Percentiles rank a stretch among this genome's conserved stretches.
Conservation (phyloP, 2,797 vertebrate species). For the Gobio occitaniae region DNA sequence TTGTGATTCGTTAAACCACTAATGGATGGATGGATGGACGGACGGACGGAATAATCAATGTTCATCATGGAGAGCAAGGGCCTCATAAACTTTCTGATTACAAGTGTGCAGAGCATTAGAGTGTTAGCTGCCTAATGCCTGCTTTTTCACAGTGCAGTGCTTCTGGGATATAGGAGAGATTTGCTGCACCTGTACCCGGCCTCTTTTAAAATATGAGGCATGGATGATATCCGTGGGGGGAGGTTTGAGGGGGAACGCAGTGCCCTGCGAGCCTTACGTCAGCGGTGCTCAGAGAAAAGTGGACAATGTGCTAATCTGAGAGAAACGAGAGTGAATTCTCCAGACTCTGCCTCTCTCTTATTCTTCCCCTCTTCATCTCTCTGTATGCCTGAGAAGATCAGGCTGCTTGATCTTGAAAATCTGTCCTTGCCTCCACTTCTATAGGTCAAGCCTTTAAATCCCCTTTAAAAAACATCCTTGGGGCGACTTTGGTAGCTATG, state of each 20-base stretch:
- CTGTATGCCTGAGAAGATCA: constrained; percentile 66
- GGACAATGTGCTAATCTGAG: constrained; percentile 73
- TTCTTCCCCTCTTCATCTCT: constrained; percentile 39
- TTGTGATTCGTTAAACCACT: no score
- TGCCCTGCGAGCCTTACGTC: constrained; percentile 54
- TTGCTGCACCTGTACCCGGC: constrained; percentile 25
- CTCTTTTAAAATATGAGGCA: constrained; percentile 42
- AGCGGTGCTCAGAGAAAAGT: constrained; percentile 64
- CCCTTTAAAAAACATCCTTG: constrained; percentile 76
- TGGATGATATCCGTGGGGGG: constrained; percentile 35
- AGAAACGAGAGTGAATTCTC: constrained; percentile 72
- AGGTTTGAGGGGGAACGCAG: constrained; percentile 17
- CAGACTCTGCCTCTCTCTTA: constrained; percentile 54
- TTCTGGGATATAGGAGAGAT: constrained; percentile 46
- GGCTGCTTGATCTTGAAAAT: constrained; percentile 63
- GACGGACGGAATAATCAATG: background rate
- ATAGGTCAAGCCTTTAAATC: constrained; percentile 76
- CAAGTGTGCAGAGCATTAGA: constrained; percentile 22
- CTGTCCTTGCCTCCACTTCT: constrained; percentile 67
- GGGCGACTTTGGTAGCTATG: constrained; percentile 67
- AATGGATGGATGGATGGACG: background rate
- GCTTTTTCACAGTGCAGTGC: constrained; percentile 2
- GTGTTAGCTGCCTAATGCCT: background rate
- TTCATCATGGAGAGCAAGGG: background rate
- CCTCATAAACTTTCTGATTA: constrained; percentile 3